phyloP scores from a whole-genome alignment of 2,888 invertebrate species.

The Tryphoninae sp. region DNA sequence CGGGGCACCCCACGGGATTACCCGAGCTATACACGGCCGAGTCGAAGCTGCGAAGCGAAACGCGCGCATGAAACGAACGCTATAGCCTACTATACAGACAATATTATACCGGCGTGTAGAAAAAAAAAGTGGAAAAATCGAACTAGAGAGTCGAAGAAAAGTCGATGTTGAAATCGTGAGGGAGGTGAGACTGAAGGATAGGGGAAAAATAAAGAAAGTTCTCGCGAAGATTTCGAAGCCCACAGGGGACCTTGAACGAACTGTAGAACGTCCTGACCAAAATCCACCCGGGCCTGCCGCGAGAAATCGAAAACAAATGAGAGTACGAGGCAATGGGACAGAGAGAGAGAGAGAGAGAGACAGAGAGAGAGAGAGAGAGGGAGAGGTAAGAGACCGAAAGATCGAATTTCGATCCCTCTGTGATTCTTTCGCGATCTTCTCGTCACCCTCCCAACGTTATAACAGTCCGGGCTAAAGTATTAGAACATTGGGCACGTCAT shows the following conservation, averaged over 20 bases:
- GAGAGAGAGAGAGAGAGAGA: conserved; percentile 17
- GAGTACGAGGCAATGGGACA: conserved; percentile 61
- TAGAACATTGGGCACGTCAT: conserved; percentile 49
- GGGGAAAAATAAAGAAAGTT: not conserved
- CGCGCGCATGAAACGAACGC: conserved; percentile 64
- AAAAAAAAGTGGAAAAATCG: not conserved
- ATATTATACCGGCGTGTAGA: conserved; percentile 3
- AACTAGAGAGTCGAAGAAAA: conserved; percentile 54
- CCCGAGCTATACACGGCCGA: conserved; percentile 70
- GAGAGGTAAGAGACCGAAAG: conserved; percentile 23
- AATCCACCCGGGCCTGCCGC: conserved; percentile 44
- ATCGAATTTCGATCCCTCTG: conserved; percentile 55
- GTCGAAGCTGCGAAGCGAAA: conserved; percentile 54
- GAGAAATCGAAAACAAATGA: conserved; percentile 75
- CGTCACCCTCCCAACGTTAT: conserved; percentile 4
- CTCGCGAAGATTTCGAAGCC: conserved; percentile 15
- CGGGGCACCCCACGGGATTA: conserved; percentile 78
- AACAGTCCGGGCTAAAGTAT: conserved; percentile 41
- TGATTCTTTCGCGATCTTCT: conserved; percentile 52
- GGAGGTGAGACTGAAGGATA: conserved; percentile 16
- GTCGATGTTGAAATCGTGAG: conserved; percentile 49
- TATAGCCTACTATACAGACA: not conserved
- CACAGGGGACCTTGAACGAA: conserved; percentile 1
- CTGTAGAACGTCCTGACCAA: conserved; percentile 8
- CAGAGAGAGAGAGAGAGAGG: not conserved